Conservation (phyloP, 2,797 vertebrate species). For the Phoxinus dragarum region DNA sequence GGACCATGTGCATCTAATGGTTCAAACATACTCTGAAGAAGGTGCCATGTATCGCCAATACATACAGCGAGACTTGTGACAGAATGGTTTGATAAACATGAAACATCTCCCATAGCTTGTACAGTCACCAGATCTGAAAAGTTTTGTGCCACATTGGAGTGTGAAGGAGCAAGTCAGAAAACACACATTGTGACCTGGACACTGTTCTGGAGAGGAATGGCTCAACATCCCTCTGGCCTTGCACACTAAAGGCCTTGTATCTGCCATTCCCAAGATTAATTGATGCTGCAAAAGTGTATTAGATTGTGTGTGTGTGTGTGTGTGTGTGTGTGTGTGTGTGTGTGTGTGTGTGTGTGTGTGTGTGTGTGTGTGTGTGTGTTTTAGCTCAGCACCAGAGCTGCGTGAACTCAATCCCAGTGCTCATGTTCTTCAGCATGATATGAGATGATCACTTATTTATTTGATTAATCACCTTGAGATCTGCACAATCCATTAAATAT, state of each 20-base stretch:
- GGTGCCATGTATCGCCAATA: background rate
- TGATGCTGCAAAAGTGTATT: too few relatives aligned
- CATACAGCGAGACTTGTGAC: background rate
- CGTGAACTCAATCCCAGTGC: too few relatives aligned
- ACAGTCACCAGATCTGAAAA: background rate
- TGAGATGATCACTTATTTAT: background rate
- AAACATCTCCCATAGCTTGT: background rate
- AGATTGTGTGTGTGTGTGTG: background rate
- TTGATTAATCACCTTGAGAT: background rate
- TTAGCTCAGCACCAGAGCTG: background rate
- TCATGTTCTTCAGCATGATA: background rate
- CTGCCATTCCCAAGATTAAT: background rate
- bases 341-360: too few relatives aligned
- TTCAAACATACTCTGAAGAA: background rate
- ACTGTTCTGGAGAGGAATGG: too few relatives aligned
- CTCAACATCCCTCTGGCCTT: too few relatives aligned
- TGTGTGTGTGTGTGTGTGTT: background rate
- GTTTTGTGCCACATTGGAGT: too few relatives aligned
- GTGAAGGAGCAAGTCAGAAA: too few relatives aligned
- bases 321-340: too few relatives aligned
- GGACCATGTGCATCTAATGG: background rate
- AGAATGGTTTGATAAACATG: background rate
- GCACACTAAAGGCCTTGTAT: background rate
- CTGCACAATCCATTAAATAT: background rate
- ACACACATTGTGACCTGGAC: too few relatives aligned